Evolutionary conservation across 2,888 invertebrate genomes (phyloP).

Genomic region (Caenorhabditis wallacei): DNA sequence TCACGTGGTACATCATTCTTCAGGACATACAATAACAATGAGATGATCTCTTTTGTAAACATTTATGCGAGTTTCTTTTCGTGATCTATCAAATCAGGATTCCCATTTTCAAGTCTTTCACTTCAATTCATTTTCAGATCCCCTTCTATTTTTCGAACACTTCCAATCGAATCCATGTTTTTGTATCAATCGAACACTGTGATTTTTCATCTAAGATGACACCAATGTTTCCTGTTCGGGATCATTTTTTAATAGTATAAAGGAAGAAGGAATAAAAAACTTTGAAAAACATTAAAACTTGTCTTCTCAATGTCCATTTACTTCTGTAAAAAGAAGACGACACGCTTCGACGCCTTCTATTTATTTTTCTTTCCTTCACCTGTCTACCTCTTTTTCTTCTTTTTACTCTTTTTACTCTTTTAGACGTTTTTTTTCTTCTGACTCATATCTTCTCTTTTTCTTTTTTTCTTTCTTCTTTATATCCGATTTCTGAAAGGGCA

Average conservation of each 20-base stretch:
- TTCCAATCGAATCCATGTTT: not conserved
- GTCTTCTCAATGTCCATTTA: constrained; percentile 8
- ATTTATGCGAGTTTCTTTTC: not conserved
- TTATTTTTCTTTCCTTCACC: constrained; percentile 17
- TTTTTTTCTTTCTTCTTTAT: constrained; percentile 18
- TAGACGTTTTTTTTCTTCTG: constrained; percentile 24
- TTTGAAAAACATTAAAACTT: constrained; percentile 37
- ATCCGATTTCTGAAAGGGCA: constrained; percentile 44
- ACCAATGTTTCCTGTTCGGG: constrained; percentile 41
- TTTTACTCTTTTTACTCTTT: constrained; percentile 37
- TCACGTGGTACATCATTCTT: too few species aligned
- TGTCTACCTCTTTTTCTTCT: constrained; percentile 19
- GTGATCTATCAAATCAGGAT: not conserved
- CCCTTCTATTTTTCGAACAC: not conserved
- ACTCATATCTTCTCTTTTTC: constrained; percentile 17
- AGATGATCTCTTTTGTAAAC: too few species aligned
- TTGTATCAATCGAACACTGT: constrained; percentile 8
- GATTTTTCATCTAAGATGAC: constrained; percentile 37
- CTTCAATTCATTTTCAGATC: not conserved
- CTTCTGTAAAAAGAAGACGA: constrained; percentile 14
- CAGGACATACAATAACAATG: too few species aligned
- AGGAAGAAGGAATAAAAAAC: constrained; percentile 4
- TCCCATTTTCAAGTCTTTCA: not conserved
- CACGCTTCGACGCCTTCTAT: constrained; percentile 41
- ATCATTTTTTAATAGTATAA: constrained; percentile 32